These are phyloP conservation scores for Panagrolaimus sp. DNA, from an alignment of 1,140 invertebrate species.

Conservation along the genomic window DNA sequence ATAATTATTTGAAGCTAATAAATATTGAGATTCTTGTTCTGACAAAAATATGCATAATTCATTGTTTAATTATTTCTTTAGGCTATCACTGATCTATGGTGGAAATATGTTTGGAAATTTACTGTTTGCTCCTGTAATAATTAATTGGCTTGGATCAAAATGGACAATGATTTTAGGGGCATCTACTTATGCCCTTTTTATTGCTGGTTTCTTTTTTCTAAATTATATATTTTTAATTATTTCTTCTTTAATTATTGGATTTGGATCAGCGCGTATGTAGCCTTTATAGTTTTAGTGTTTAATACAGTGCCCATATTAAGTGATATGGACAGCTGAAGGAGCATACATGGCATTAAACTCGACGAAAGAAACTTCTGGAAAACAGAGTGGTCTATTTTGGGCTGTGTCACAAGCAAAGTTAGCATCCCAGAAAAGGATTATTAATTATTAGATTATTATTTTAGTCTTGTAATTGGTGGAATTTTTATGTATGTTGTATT, in stretches of 20 bases:
- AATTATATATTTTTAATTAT: conserved; percentile 28
- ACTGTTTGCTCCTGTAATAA: conserved; percentile 24
- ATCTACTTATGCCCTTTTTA: conserved; percentile 23
- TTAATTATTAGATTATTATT: no score
- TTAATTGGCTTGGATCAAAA: conserved; percentile 19
- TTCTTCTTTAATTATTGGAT: conserved; percentile 27
- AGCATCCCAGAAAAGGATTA: no score
- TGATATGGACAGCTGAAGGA: conserved; percentile 27
- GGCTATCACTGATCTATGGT: conserved; percentile 18
- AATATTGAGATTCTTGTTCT: no score
- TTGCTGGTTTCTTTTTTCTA: conserved; percentile 31
- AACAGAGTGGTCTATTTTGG: conserved; percentile 31
- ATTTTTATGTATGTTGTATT: conserved; percentile 28
- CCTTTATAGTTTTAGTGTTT: no score
- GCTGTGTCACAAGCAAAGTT: conserved; percentile 27
- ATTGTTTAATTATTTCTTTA: neutral
- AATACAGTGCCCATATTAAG: no score
- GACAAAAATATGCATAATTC: no score
- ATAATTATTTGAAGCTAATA: no score
- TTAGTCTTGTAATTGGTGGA: conserved; percentile 20
- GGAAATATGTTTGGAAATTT: conserved; percentile 32
- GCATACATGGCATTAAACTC: conserved; percentile 34
- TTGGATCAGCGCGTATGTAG: conserved; percentile 23
- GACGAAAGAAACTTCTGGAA: conserved; percentile 17
- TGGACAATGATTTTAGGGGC: conserved; percentile 22